Conservation (phyloP, 2,888 invertebrate genomes). For the Synergus umbraculus region DNA sequence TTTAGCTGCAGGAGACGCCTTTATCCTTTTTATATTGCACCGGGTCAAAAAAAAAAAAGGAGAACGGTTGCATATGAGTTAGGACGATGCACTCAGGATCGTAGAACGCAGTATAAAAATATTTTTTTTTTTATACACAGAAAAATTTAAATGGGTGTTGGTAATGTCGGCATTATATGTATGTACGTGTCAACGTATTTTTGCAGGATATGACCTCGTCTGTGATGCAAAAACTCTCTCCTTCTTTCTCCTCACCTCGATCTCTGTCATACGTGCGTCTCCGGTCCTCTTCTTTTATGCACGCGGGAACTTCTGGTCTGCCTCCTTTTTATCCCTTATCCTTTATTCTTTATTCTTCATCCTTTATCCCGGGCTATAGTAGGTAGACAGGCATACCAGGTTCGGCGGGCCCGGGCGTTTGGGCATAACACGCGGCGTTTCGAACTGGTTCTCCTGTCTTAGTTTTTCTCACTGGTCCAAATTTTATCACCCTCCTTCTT, state of each 20-base stretch:
- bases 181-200: conserved; percentile 50
- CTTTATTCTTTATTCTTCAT: conserved; percentile 68
- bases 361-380: conserved; percentile 62
- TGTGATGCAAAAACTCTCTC: conserved; percentile 45
- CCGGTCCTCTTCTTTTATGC: conserved; percentile 42
- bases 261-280: conserved; percentile 33
- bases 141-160: conserved; percentile 4
- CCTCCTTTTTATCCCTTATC: conserved; percentile 67
- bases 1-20: conserved; percentile 1
- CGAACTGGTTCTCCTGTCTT: conserved; percentile 71
- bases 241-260: conserved; percentile 28
- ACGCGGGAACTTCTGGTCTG: conserved; percentile 58
- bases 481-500: conserved; percentile 44
- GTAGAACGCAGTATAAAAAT: neutral
- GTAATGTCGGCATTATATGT: neutral
- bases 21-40: conserved; percentile 24
- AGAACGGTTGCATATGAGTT: conserved; percentile 24
- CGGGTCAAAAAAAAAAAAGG: neutral
- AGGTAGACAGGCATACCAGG: conserved; percentile 55
- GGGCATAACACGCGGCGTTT: conserved; percentile 67
- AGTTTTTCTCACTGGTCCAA: conserved; percentile 59
- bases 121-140: neutral
- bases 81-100: conserved; percentile 31
- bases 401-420: conserved; percentile 57
- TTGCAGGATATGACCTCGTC: conserved; percentile 50